phyloP scores from a whole-genome alignment of 2,113 vertebrate species.

The Glaucidium brasilianum region DNA sequence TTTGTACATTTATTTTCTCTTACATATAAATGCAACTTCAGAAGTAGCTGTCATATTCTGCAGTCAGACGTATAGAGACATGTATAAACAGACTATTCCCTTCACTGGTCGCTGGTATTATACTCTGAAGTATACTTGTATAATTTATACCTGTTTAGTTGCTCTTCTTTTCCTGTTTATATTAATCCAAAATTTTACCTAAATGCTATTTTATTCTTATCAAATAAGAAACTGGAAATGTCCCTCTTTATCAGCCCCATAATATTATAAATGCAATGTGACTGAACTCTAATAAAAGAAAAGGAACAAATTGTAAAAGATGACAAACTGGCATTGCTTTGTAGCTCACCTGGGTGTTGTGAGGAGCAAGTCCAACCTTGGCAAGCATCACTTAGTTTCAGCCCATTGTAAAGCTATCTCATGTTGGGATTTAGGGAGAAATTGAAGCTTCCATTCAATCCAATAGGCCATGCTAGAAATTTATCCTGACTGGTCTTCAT shows the following conservation, averaged over 20 bases:
- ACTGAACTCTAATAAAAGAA: neutral
- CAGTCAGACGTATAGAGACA: neutral
- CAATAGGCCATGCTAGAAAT: neutral
- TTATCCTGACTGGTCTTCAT: neutral
- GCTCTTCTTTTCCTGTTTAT: neutral
- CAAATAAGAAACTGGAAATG: neutral
- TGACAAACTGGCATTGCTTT: neutral
- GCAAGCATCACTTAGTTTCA: neutral
- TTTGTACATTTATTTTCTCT: neutral
- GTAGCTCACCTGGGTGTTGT: neutral
- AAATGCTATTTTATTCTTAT: neutral
- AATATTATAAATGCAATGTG: neutral
- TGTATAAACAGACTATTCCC: neutral
- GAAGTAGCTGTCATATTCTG: neutral
- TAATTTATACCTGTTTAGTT: neutral
- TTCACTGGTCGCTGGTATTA: neutral
- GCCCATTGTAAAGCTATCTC: neutral
- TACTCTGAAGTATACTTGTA: neutral
- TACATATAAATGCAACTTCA: neutral
- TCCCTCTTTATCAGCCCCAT: neutral
- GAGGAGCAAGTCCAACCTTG: neutral
- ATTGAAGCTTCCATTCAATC: neutral
- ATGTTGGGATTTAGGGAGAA: neutral
- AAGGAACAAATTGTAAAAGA: neutral
- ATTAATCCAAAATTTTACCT: neutral